Percentiles rank a stretch among this genome's conserved stretches.
These are phyloP conservation scores for Melieria omissa DNA, from an alignment of 2,888 invertebrate genomes.

Conservation along the genomic window DNA sequence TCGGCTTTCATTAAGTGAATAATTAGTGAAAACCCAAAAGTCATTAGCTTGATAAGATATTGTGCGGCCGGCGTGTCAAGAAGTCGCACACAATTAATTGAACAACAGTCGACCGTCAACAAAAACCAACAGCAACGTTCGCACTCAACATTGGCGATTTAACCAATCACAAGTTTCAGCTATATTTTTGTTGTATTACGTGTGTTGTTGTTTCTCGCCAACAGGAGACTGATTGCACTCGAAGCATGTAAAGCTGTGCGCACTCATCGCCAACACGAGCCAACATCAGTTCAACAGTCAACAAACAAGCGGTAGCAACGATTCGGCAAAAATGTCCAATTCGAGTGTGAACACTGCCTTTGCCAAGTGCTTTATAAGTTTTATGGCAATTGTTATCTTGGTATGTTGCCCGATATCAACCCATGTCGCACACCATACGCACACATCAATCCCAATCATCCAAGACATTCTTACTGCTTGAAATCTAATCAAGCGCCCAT, in stretches of 20 bases:
- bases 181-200: too few relatives aligned
- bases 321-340: slow-evolving; percentile 49
- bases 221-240: too few relatives aligned
- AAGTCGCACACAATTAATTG: slow-evolving; percentile 14
- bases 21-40: slow-evolving; percentile 31
- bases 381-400: slow-evolving; percentile 61
- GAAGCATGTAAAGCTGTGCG: too few relatives aligned
- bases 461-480: too few relatives aligned
- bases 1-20: too few relatives aligned
- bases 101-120: slow-evolving; percentile 17
- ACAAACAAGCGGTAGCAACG: slow-evolving; percentile 10
- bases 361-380: slow-evolving; percentile 62
- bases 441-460: too few relatives aligned
- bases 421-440: too few relatives aligned
- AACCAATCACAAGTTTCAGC: too few relatives aligned
- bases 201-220: too few relatives aligned
- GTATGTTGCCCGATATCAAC: slow-evolving; percentile 41
- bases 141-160: too few relatives aligned
- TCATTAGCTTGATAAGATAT: slow-evolving; percentile 55
- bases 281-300: slow-evolving; percentile 13
- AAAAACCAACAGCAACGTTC: slow-evolving; percentile 13
- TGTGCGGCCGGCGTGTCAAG: slow-evolving; percentile 1
- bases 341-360: slow-evolving; percentile 57
- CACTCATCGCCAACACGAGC: too few relatives aligned
- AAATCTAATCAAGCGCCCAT: too few relatives aligned